A percentile compares a stretch with the other conserved stretches of the same genome.
Evolutionary conservation across 2,888 invertebrate genomes (phyloP).

Genomic region (Tetramorium bicarinatum): DNA sequence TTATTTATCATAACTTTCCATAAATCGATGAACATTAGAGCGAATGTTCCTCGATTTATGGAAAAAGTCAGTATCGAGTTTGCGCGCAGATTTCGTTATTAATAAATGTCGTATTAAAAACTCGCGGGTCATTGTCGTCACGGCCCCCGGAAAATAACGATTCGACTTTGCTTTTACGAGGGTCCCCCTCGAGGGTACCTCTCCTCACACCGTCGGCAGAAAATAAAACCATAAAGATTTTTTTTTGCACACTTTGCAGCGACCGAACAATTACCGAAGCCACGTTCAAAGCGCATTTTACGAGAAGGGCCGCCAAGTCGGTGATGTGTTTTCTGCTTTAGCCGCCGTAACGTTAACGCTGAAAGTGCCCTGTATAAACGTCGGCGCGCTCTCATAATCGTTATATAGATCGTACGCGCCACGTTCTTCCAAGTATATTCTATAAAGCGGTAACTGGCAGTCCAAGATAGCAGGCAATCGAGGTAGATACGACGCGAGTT

Average conservation of each 20-base stretch:
- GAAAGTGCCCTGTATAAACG: constrained; percentile 46
- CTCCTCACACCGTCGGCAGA: constrained; percentile 1
- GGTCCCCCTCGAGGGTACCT: too few relatives aligned
- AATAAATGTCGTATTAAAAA: constrained; percentile 58
- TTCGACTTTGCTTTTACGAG: constrained; percentile 53
- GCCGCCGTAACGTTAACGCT: constrained; percentile 54
- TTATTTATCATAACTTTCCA: background rate
- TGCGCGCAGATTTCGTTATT: constrained; percentile 32
- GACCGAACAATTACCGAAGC: constrained; percentile 65
- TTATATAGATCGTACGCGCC: constrained; percentile 62
- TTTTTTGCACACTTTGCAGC: constrained; percentile 52
- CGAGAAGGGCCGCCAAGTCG: constrained; percentile 28
- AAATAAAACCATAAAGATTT: constrained; percentile 64
- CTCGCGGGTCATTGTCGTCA: constrained; percentile 43
- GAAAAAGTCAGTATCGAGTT: background rate
- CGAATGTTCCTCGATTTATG: background rate
- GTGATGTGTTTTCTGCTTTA: constrained; percentile 27
- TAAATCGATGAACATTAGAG: background rate
- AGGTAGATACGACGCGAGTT: constrained; percentile 14
- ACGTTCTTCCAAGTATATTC: constrained; percentile 65
- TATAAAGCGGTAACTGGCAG: constrained; percentile 56
- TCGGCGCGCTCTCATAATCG: constrained; percentile 59
- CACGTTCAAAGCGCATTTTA: constrained; percentile 61
- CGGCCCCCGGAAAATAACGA: constrained; percentile 62
- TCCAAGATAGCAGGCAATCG: constrained; percentile 27